Evolutionary conservation across 2,113 vertebrate species (phyloP), one percentile per base, ranked within the genome.

Genomic region (Mesembrinibis cayennensis): DNA sequence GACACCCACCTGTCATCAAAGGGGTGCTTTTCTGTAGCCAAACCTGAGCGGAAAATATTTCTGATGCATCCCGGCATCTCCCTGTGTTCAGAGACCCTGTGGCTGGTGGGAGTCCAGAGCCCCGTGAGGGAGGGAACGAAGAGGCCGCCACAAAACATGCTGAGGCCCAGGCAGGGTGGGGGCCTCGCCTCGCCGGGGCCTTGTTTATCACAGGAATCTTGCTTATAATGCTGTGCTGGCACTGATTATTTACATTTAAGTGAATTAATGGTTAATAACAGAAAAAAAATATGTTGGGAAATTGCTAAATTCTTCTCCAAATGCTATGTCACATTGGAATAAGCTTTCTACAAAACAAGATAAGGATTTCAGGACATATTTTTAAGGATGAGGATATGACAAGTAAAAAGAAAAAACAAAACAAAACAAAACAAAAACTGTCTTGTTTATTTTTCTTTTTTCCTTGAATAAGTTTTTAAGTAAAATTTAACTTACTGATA

Each of bases 91-190:
- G 26, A 30, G n/a, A 4, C 2, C 11, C 62, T 3, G 32, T 0
- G 27, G 27, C 12, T 20, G 74, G 49, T 0, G 1, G 69, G 49
- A 44, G 22, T 2, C 22, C 63, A 12, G 38, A 34, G 66, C 18
- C 18, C 52, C 3, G 13, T 5, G 26, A 66, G 42, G 52, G 32
- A 11, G 25, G 40, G 38, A 16, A 7, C 0, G 66, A 25, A 50
- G 14, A 16, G 21, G 30, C 26, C 0, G 0, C 63, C 32, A 34
- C 19, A 20, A 20, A 38, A 36, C 18, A 4, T 1, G 0, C 44
- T 12, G 34, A 26, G 45, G 45, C 21, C 7, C 17, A 4, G 29
- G 42, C 42, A 17, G n/a, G 34, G 30, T 7, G 38, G 21, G 18
- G n/a, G 36, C 18, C 22, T 44, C 6, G 0, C 36, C 19, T 50